These are phyloP conservation scores for Heterochromis multidens DNA, from an alignment of 2,113 vertebrate species.

Conservation along the genomic window DNA sequence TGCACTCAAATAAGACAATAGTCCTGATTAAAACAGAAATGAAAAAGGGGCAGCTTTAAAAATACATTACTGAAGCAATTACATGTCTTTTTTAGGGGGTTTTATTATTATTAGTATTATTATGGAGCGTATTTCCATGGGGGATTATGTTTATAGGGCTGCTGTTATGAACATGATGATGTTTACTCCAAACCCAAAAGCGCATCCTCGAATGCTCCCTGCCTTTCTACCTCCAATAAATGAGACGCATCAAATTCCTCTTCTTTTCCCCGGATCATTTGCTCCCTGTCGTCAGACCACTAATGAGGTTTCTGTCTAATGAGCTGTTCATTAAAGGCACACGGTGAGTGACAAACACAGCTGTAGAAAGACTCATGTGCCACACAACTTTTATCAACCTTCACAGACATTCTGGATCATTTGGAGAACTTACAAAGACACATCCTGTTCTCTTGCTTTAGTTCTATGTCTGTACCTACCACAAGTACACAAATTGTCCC, in stretches of 20 bases:
- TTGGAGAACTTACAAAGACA: neutral
- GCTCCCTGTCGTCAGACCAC: slow-evolving; percentile 37
- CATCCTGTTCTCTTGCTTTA: neutral
- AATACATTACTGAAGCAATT: slow-evolving; percentile 7
- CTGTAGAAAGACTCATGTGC: neutral
- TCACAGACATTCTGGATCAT: neutral
- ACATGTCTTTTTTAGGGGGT: neutral
- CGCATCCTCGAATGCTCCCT: slow-evolving; percentile 5
- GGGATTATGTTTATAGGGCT: slow-evolving; percentile 35
- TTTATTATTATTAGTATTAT: neutral
- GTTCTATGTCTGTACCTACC: too few relatives aligned
- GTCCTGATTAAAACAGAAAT: neutral
- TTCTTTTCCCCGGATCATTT: slow-evolving; percentile 42
- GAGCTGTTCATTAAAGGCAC: slow-evolving; percentile 61
- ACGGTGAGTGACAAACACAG: slow-evolving; percentile 35
- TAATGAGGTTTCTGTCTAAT: slow-evolving; percentile 63
- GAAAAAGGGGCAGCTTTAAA: slow-evolving; percentile 33
- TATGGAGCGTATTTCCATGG: slow-evolving; percentile 23
- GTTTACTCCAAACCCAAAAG: slow-evolving; percentile 34
- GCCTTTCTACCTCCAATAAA: slow-evolving; percentile 38
- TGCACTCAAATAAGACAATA: neutral
- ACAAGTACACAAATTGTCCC: neutral
- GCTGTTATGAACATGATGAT: slow-evolving; percentile 29
- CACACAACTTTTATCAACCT: slow-evolving; percentile 2
- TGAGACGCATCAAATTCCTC: slow-evolving; percentile 29